Evolutionary conservation across 1,140 invertebrate genomes (phyloP), one percentile per base, ranked within the genome.

Genomic region (Formica selysi): DNA sequence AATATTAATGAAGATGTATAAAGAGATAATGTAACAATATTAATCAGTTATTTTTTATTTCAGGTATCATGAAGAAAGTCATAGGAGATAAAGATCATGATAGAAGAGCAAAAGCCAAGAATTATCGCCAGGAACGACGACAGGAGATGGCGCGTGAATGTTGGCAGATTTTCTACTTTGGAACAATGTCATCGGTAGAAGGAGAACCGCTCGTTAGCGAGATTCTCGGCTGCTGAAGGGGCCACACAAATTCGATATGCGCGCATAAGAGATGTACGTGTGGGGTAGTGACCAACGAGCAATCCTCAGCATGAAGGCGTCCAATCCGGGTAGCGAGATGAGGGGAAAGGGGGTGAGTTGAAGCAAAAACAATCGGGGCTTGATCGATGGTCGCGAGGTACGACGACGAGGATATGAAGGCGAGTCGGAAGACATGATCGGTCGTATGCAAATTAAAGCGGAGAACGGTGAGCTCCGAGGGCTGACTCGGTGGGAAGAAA

Each of bases 281-380:
- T 85, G 41, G 80, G 70, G 79, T 85, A 73, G 76, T 88, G 86
- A 83, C 89, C 89, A 87, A 79, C 88, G 86, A 78, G 36, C 44
- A 70, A 59, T 41, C 54, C 68, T 70, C 19, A 36, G 38, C 38
- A 81, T 26, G 79, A 83, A 83, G 79, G 79, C 79, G 79, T 83
- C 57, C 54, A 83, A 74, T 83, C 79, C n/a, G 71, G 10, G 36
- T 57, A 65, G 68, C 16, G 26, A 67, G 54, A 76, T 70, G 85
- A 2, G 44, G 44, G 11, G 44, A 48, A 16, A 16, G 48, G 85
- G 61, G 29, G 57, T 36, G 85, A 85, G 85, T 80, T 86, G 84
- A 59, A 85, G 85, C 87, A 91, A 92, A 92, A 92, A 92, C 87
- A 91, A 91, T 83, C 73, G 89, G 76, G 90, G 87, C 89, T 88